phyloP scores from a whole-genome alignment of 2,888 invertebrate species.

The Callyntrura guangdongensis region DNA sequence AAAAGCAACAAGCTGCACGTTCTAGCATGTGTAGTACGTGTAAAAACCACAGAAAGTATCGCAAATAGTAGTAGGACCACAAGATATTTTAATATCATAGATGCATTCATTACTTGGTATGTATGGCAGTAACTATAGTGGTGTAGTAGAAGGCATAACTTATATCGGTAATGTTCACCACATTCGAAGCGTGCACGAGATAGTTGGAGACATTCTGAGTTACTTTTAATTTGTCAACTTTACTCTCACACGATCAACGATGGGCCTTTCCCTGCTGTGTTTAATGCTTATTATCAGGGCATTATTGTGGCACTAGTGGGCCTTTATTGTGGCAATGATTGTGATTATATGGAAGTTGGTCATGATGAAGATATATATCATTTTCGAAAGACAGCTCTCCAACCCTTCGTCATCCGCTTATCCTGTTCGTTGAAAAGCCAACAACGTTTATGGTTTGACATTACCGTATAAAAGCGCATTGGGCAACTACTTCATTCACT shows the following conservation, averaged over 20 bases:
- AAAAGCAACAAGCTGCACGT: neutral
- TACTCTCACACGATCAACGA: neutral
- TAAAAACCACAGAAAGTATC: no score
- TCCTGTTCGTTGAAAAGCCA: slow-evolving; percentile 30
- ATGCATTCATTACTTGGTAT: neutral
- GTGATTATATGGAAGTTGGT: slow-evolving; percentile 60
- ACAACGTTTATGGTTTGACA: no score
- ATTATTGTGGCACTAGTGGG: slow-evolving; percentile 39
- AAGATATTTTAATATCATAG: neutral
- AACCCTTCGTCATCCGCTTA: slow-evolving; percentile 46
- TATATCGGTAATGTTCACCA: neutral
- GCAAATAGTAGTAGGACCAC: neutral
- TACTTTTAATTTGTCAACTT: slow-evolving; percentile 74
- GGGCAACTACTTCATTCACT: no score
- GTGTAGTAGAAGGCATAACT: neutral
- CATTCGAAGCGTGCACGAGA: neutral
- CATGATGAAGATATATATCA: slow-evolving; percentile 79
- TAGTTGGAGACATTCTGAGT: neutral
- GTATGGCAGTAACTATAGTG: neutral
- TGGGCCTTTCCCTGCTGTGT: neutral
- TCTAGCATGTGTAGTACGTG: neutral
- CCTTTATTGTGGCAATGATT: slow-evolving; percentile 63
- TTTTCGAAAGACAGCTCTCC: slow-evolving; percentile 73
- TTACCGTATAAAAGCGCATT: no score
- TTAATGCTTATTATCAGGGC: slow-evolving; percentile 26